Conservation (phyloP, 2,888 invertebrate species). For the Limulus polyphemus region DNA sequence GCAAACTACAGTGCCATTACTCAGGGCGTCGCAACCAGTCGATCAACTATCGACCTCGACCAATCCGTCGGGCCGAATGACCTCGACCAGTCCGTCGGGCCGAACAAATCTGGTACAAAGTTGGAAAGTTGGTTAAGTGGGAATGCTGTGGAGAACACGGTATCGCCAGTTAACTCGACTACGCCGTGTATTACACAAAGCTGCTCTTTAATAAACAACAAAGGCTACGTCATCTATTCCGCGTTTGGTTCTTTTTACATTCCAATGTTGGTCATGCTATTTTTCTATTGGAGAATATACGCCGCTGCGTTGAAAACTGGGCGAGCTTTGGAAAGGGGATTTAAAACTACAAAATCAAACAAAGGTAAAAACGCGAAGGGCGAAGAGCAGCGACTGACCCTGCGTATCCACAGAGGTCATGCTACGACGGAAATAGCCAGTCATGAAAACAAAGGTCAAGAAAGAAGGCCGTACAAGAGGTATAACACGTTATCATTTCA, state of each 20-base stretch:
- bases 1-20: neutral
- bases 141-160: too few relatives aligned
- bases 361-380: neutral
- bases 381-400: slow-evolving; percentile 75
- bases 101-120: too few relatives aligned
- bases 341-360: slow-evolving; percentile 29
- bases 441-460: slow-evolving; percentile 9
- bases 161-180: too few relatives aligned
- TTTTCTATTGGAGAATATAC: slow-evolving; percentile 96
- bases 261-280: slow-evolving; percentile 94
- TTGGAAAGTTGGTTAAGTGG: too few relatives aligned
- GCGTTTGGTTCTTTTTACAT: slow-evolving; percentile 96
- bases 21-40: neutral
- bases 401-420: slow-evolving; percentile 73
- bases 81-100: neutral
- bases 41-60: slow-evolving; percentile 2
- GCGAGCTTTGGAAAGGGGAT: slow-evolving; percentile 29
- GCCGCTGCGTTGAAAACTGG: slow-evolving; percentile 54
- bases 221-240: slow-evolving; percentile 91
- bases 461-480: slow-evolving; percentile 1
- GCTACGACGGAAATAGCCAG: slow-evolving; percentile 16
- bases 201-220: slow-evolving; percentile 83
- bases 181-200: too few relatives aligned
- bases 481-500: slow-evolving; percentile 9
- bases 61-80: neutral